These are phyloP conservation scores for Pteropus rufus DNA, from an alignment of 2,797 vertebrate genomes.

Conservation along the genomic window DNA sequence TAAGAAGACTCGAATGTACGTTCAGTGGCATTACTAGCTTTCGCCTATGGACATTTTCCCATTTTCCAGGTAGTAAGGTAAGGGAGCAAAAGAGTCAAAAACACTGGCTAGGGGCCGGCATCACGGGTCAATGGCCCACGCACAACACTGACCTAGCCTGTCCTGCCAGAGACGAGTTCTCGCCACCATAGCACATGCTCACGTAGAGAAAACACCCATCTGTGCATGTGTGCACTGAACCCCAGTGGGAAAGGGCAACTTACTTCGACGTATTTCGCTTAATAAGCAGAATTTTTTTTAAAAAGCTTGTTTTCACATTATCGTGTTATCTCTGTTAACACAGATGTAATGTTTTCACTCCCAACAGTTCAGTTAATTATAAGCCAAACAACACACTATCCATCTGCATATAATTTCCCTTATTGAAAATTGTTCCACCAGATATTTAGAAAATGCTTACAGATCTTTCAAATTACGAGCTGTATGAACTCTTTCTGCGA, in stretches of 20 bases:
- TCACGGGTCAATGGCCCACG: neutral
- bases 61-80: neutral
- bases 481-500: constrained; percentile 12
- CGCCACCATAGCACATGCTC: neutral
- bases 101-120: neutral
- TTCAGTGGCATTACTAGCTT: neutral
- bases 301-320: constrained; percentile 42
- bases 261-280: constrained; percentile 44
- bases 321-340: constrained; percentile 48
- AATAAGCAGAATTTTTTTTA: constrained; percentile 30
- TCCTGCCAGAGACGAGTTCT: neutral
- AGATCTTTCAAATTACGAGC: constrained; percentile 68
- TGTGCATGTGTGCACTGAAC: neutral
- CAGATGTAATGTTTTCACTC: constrained; percentile 56
- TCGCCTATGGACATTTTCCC: neutral
- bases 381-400: constrained; percentile 42
- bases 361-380: constrained; percentile 58
- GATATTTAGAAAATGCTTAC: constrained; percentile 67
- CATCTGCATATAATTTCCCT: constrained; percentile 63
- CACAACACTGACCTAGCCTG: neutral
- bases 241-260: neutral
- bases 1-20: neutral
- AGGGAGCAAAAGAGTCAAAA: neutral
- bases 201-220: neutral
- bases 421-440: constrained; percentile 53